Evolutionary conservation across 2,797 vertebrate species (phyloP).

Genomic region (Gallinago nigripennis): DNA sequence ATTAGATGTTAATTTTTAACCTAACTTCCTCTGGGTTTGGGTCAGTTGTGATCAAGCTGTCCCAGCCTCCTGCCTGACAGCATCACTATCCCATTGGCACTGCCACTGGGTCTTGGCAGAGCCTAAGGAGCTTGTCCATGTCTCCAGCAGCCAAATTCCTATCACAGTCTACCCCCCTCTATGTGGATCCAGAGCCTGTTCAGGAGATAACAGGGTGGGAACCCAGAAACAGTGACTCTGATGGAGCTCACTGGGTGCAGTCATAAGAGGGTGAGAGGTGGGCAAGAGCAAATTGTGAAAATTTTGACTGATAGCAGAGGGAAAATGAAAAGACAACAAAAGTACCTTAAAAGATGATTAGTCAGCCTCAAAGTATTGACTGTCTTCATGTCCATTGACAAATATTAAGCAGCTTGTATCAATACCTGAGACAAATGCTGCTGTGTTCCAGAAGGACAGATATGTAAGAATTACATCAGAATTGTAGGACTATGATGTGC

Average conservation of each 20-base stretch:
- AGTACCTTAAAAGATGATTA: background rate
- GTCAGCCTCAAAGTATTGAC: background rate
- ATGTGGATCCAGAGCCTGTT: background rate
- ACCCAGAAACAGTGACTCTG: background rate
- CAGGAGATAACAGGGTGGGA: background rate
- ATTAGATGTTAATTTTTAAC: background rate
- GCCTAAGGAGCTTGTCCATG: background rate
- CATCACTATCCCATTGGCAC: background rate
- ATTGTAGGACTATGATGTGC: background rate
- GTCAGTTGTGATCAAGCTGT: background rate
- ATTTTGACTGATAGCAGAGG: background rate
- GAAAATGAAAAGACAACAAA: background rate
- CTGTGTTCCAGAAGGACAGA: background rate
- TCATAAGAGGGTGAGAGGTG: background rate
- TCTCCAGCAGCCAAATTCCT: background rate
- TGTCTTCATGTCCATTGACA: background rate
- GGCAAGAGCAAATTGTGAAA: background rate
- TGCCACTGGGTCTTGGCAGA: background rate
- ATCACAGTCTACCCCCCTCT: background rate
- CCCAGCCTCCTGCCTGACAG: background rate
- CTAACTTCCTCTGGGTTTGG: background rate
- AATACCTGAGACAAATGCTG: background rate
- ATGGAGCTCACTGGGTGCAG: background rate
- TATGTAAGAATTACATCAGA: background rate
- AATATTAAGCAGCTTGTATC: background rate